These are phyloP conservation scores for Sternotherus odoratus DNA, from an alignment of 2,797 vertebrate genomes.

Conservation along the genomic window DNA sequence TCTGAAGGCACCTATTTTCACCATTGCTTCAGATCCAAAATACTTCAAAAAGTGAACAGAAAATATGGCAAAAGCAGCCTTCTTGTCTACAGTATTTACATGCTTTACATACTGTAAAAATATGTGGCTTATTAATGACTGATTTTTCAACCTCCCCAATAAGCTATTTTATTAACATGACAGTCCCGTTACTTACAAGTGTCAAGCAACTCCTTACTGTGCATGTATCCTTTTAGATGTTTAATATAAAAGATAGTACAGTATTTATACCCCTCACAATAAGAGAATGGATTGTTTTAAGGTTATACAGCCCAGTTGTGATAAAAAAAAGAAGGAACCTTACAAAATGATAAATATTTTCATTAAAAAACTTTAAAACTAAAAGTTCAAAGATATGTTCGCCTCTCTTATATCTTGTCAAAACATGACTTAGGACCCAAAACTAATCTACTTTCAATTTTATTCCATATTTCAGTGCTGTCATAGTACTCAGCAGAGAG, in stretches of 20 bases:
- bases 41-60: slow-evolving; percentile 45
- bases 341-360: slow-evolving; percentile 90
- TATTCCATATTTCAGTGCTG: slow-evolving; percentile 99
- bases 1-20: slow-evolving; percentile 27
- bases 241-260: slow-evolving; percentile 79
- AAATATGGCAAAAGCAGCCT: slow-evolving; percentile 71
- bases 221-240: slow-evolving; percentile 74
- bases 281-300: slow-evolving; percentile 83
- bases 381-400: slow-evolving; percentile 87
- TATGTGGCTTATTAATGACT: slow-evolving; percentile 81
- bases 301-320: slow-evolving; percentile 77
- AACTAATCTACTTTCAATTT: slow-evolving; percentile 99
- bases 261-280: slow-evolving; percentile 81
- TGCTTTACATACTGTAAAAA: slow-evolving; percentile 80
- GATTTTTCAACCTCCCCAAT: slow-evolving; percentile 76
- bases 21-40: slow-evolving; percentile 52
- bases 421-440: slow-evolving; percentile 96
- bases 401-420: slow-evolving; percentile 91
- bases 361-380: slow-evolving; percentile 90
- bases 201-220: slow-evolving; percentile 55
- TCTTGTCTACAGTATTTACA: slow-evolving; percentile 76
- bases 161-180: slow-evolving; percentile 78
- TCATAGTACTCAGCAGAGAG: slow-evolving; percentile 90
- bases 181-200: slow-evolving; percentile 71
- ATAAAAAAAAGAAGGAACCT: slow-evolving; percentile 84